These are phyloP conservation scores for Poeciliopsis paucimaculata DNA, from an alignment of 2,797 vertebrate genomes.

Conservation along the genomic window DNA sequence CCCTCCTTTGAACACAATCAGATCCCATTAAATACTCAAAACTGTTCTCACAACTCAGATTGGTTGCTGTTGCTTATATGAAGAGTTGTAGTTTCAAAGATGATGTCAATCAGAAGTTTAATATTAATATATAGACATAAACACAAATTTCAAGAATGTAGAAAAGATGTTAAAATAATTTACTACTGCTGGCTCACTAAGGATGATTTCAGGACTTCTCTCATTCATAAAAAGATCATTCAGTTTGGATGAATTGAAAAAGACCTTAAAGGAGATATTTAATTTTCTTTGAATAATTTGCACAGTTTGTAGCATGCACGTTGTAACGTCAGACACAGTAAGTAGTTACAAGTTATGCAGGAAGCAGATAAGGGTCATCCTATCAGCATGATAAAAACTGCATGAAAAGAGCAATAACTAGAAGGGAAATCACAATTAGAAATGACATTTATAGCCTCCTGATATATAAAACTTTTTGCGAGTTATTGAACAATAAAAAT, in stretches of 20 bases:
- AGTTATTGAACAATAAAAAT: background rate
- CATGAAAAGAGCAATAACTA: background rate
- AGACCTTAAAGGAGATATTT: background rate
- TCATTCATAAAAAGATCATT: background rate
- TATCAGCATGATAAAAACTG: background rate
- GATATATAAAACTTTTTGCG: background rate
- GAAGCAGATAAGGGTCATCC: background rate
- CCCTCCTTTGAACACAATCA: background rate
- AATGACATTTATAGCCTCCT: background rate
- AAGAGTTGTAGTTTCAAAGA: background rate
- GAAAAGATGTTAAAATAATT: background rate
- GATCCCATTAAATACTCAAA: background rate
- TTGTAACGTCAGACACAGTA: background rate
- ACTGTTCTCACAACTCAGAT: background rate
- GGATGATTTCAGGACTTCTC: background rate
- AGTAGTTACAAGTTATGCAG: background rate
- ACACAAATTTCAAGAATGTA: background rate
- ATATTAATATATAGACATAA: background rate
- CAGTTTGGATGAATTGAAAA: background rate
- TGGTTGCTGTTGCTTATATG: background rate
- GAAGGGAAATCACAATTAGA: background rate
- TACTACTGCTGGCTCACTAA: background rate
- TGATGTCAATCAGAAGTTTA: background rate
- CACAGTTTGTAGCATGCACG: background rate
- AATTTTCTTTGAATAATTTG: background rate